Conservation (phyloP, 2,113 vertebrate species). For the Conger conger region DNA sequence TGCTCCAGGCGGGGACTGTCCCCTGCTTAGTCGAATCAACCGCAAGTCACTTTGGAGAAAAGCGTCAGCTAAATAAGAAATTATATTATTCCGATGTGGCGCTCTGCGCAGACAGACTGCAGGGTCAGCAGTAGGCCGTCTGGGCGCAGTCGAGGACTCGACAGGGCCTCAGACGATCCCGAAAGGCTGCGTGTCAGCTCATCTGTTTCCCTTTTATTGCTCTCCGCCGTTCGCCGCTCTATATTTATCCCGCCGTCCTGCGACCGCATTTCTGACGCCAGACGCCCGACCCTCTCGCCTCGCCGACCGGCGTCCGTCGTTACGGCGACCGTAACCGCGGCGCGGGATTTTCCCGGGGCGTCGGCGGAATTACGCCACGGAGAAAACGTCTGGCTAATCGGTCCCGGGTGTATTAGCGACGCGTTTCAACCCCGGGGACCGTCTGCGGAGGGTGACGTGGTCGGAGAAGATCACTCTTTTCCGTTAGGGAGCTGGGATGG, state of each 20-base stretch:
- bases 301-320: background rate
- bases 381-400: background rate
- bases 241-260: background rate
- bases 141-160: background rate
- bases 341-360: background rate
- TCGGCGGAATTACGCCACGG: background rate
- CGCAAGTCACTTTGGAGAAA: no score
- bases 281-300: background rate
- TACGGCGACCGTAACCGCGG: background rate
- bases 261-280: background rate
- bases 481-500: background rate
- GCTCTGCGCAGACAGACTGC: background rate
- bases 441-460: background rate
- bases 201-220: background rate
- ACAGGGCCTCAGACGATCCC: background rate
- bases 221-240: background rate
- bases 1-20: no score
- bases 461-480: background rate
- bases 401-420: no score
- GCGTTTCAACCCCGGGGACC: no score
- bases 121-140: background rate
- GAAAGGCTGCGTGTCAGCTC: background rate
- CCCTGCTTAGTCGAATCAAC: no score
- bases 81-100: no score
- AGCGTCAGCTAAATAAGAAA: no score